Conservation (phyloP, 2,113 vertebrate genomes). For the Gasterosteus nipponicus region DNA sequence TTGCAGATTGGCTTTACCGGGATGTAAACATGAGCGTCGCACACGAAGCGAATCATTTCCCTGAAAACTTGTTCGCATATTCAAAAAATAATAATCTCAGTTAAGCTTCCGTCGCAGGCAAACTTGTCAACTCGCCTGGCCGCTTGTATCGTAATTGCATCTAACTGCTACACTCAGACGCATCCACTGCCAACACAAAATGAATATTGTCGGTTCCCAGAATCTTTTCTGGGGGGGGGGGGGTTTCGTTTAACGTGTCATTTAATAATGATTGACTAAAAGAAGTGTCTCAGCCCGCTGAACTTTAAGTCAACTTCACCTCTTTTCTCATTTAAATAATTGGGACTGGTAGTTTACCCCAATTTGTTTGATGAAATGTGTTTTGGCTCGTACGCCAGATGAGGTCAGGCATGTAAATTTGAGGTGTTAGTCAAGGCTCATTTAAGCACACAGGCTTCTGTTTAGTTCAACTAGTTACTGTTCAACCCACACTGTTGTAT, state of each 20-base stretch:
- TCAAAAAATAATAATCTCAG: not conserved
- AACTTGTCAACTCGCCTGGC: not conserved
- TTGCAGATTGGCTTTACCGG: not conserved
- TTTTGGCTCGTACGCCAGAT: not conserved
- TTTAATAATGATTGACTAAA: not conserved
- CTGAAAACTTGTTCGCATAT: not conserved
- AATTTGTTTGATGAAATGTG: not conserved
- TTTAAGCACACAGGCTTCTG: conserved; percentile 44
- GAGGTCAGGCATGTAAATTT: not conserved
- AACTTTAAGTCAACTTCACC: not conserved
- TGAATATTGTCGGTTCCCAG: not conserved
- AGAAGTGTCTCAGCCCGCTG: not conserved
- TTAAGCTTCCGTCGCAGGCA: not conserved
- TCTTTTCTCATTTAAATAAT: not conserved
- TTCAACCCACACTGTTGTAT: not conserved
- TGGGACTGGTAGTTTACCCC: not conserved
- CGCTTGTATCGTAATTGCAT: not conserved
- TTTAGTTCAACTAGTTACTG: conserved; percentile 37
- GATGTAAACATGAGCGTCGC: not conserved
- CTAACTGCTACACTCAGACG: not conserved
- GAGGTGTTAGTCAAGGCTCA: conserved; percentile 34
- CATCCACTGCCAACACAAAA: not conserved
- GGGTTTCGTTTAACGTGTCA: not conserved
- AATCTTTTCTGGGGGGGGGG: not conserved
- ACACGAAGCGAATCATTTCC: not conserved